phyloP scores from a whole-genome alignment of 2,797 vertebrate genomes.

The Mormyrops attenuatus region DNA sequence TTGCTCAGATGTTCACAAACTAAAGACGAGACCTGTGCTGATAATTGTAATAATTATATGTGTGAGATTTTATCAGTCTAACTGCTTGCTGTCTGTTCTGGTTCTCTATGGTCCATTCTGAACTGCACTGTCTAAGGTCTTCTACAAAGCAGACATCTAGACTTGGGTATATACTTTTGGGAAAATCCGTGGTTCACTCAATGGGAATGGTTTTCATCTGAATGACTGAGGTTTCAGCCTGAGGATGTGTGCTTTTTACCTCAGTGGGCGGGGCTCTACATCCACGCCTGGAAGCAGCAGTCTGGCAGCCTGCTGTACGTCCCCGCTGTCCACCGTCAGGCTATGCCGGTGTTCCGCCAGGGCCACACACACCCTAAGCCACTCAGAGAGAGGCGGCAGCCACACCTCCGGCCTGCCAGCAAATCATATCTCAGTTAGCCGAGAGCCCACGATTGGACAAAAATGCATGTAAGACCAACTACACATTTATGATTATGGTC shows the following conservation, averaged over 20 bases:
- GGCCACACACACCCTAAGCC: conserved; percentile 87
- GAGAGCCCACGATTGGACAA: background rate
- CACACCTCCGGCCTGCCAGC: conserved; percentile 82
- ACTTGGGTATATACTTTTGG: background rate
- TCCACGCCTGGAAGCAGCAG: conserved; percentile 91
- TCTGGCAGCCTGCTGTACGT: conserved; percentile 91
- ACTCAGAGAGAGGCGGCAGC: conserved; percentile 95
- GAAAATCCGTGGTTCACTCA: background rate
- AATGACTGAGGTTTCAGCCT: conserved; percentile 83
- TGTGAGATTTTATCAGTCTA: background rate
- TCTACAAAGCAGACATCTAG: background rate
- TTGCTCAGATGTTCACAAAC: background rate
- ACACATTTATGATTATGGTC: background rate
- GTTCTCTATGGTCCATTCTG: background rate
- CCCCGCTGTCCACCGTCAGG: conserved; percentile 94
- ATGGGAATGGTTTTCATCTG: conserved; percentile 64
- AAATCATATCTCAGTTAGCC: background rate
- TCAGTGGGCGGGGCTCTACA: conserved; percentile 92
- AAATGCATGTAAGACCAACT: background rate
- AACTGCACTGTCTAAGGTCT: background rate
- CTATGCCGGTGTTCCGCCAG: conserved; percentile 91
- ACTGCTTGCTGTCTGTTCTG: background rate
- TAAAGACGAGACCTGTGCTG: background rate
- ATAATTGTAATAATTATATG: background rate
- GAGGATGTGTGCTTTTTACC: conserved; percentile 60